phyloP scores from a whole-genome alignment of 1,140 invertebrate genomes.

The Lordiphosa collinella region DNA sequence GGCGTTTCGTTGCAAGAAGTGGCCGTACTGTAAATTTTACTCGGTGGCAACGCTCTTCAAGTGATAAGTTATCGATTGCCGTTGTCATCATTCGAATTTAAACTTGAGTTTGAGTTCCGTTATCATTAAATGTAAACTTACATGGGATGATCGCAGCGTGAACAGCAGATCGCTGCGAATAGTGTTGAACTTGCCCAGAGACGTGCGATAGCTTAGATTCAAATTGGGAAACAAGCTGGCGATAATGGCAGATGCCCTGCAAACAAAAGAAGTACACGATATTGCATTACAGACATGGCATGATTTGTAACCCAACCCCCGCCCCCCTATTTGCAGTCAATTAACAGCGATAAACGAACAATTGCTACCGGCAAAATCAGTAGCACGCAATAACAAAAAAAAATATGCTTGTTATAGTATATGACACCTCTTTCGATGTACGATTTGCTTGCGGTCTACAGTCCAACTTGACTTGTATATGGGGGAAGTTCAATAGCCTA shows the following conservation, averaged over 20 bases:
- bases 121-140: too few relatives aligned
- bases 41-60: too few relatives aligned
- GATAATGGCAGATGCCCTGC: slow-evolving; percentile 67
- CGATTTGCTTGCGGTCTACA: slow-evolving; percentile 32
- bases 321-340: too few relatives aligned
- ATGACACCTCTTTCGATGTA: slow-evolving; percentile 17
- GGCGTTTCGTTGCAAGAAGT: background rate
- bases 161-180: slow-evolving; percentile 67
- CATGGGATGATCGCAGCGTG: slow-evolving; percentile 62
- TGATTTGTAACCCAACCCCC: too few relatives aligned
- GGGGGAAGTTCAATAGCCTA: slow-evolving; percentile 35
- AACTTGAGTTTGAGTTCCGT: too few relatives aligned
- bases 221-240: slow-evolving; percentile 71
- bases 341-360: background rate
- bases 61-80: background rate
- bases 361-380: slow-evolving; percentile 22
- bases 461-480: slow-evolving; percentile 39
- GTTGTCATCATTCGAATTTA: slow-evolving; percentile 23
- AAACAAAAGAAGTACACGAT: slow-evolving; percentile 32
- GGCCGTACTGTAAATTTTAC: too few relatives aligned
- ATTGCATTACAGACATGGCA: too few relatives aligned
- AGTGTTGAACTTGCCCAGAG: slow-evolving; percentile 65
- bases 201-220: slow-evolving; percentile 70
- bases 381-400: slow-evolving; percentile 37
- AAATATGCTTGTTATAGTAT: background rate